Evolutionary conservation across 2,797 vertebrate species (phyloP), one percentile per base, ranked within the genome.

Genomic region (Cephalopachus bancanus): DNA sequence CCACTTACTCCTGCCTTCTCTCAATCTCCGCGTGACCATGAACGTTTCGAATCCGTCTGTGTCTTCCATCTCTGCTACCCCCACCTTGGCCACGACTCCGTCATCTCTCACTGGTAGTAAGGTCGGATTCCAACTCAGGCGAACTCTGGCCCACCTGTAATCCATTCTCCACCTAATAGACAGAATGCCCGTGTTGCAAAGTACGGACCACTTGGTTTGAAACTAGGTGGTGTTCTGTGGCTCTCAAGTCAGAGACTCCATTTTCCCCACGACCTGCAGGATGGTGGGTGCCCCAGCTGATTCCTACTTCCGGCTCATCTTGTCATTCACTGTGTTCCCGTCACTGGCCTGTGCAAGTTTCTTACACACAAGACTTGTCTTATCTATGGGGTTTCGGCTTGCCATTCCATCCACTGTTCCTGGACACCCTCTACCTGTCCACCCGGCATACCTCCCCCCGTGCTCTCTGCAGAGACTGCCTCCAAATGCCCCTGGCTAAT

Each of bases 111-210:
- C 26, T 5, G 80, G 0, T 59, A 59, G 62, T 74, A 84, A 65
- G 15, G 9, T 44, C 64, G 75, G n/a, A 93, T 62, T 93, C 37
- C 87, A 95, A 90, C 19, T 90, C 11, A 62, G 5, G 17, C 91
- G 44, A 87, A 71, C 33, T 62, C 9, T 88, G 81, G 11, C n/a
- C 55, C 62, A 74, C 28, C 5, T 15, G 12, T 75, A 80, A 71
- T 9, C 53, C 12, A 57, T 88, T 37, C 4, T 76, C 17, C 5
- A 87, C 3, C 87, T 26, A 90, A 51, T 44, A 67, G 24, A 55
- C 30, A 87, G 6, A 94, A 79, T 71, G 26, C 1, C 10, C 30
- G 53, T 80, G 76, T 96, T 74, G 10, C 17, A 67, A 57, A 80
- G n/a, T 83, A 79, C 51, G n/a, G 10, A 64, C 7, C 71, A 60